Evolutionary conservation across 1,140 invertebrate species (phyloP), one percentile per base, ranked within the genome.

Genomic region (Papilio machaon): DNA sequence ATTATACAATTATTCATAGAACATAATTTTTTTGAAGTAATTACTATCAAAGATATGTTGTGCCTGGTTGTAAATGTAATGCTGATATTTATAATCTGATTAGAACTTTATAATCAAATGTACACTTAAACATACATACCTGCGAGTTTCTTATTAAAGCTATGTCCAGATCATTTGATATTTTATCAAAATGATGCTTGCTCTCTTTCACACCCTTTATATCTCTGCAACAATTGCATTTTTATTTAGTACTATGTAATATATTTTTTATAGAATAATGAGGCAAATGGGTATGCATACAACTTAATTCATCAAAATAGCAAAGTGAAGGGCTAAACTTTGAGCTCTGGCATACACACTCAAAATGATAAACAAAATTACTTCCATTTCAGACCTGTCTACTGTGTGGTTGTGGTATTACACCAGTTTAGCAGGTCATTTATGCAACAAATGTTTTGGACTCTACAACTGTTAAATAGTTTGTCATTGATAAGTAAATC

Each of bases 201-300:
- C 97, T 97, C 87, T 99, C 98, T 93, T 98, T 98, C n/a, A 98
- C 97, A 88, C 96, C 96, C 94, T 97, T 98, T 35, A 99, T 97
- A 90, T 99, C 98, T 87, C 97, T 98, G 91, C 76, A 95, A 92
- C 73, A 23, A 13, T 70, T 70, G 64, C 35, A 70, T 30, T 64
- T 7, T 30, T 35, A 23, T 13, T 2, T 1, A 60, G 58, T 60
- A 0, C 23, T 9, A 19, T n/a, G 19, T 23, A 9, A 23, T 19
- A 7, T 52, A 6, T 9, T 52, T 13, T 9, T 46, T 60, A 60
- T 5, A 52, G 49, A 6, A 15, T 52, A 15, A 17, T 15, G 4
- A 17, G 15, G 38, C 5, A 17, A 52, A 52, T 52, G 49, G 5
- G 15, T 52, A 4, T 5, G 5, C 15, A 15, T 52, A 52, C 11